Conservation (phyloP, 2,888 invertebrate genomes). For the Steromphala cineraria region DNA sequence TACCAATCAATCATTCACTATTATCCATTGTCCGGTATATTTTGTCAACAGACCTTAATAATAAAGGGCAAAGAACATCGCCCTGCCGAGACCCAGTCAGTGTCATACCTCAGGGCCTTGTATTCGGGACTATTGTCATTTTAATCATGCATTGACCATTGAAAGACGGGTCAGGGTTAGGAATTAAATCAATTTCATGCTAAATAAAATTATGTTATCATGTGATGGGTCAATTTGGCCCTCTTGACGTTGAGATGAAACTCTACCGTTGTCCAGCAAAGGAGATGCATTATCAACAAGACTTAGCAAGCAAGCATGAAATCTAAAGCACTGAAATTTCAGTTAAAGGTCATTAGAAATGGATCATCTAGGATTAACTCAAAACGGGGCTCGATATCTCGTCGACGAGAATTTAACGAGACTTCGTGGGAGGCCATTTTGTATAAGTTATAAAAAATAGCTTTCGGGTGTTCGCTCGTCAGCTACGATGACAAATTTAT, state of each 20-base stretch:
- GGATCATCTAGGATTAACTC: neutral
- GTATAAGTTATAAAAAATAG: neutral
- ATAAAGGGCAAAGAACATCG: neutral
- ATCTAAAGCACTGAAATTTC: neutral
- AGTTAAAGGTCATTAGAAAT: constrained; percentile 5
- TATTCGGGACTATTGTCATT: neutral
- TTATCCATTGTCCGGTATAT: too few species aligned
- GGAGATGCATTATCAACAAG: neutral
- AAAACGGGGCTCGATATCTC: neutral
- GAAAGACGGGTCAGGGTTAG: neutral
- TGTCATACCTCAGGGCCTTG: neutral
- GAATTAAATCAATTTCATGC: constrained; percentile 6
- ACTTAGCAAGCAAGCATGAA: neutral
- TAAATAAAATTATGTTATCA: neutral
- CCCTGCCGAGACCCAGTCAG: neutral
- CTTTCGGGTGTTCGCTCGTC: neutral
- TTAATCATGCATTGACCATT: neutral
- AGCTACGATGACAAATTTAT: neutral
- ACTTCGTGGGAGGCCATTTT: constrained; percentile 21
- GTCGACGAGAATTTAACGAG: constrained; percentile 13
- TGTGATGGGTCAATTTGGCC: constrained; percentile 4
- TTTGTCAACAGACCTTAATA: neutral
- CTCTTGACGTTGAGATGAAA: neutral
- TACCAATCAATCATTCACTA: too few species aligned
- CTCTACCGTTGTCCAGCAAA: neutral